A percentile compares a stretch with the other conserved stretches of the same genome.
These are phyloP conservation scores for Temnopleurus reevesii DNA, from an alignment of 53 echinoderm and acorn worm species.

Conservation along the genomic window DNA sequence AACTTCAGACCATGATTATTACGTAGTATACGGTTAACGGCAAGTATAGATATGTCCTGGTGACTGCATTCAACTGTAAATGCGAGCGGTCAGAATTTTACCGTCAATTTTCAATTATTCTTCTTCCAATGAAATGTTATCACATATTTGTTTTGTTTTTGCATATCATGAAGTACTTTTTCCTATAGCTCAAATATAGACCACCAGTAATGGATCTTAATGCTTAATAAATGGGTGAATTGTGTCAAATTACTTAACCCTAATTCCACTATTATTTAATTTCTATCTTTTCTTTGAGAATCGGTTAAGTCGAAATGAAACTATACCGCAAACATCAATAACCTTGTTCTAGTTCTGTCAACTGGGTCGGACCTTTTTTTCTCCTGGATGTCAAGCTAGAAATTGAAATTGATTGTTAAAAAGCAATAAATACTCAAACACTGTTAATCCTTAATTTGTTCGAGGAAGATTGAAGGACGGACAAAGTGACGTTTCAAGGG, in stretches of 20 bases:
- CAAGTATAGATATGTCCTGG: too few relatives aligned
- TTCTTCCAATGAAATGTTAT: too few relatives aligned
- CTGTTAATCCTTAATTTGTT: conserved; percentile 18
- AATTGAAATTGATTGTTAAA: conserved; percentile 25
- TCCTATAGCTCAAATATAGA: too few relatives aligned
- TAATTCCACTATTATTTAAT: background rate
- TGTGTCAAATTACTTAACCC: background rate
- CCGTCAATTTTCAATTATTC: too few relatives aligned
- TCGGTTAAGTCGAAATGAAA: background rate
- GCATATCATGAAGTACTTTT: too few relatives aligned
- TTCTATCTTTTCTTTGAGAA: background rate
- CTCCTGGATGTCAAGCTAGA: background rate
- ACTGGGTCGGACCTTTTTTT: background rate
- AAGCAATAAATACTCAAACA: conserved; percentile 13
- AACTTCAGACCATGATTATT: too few relatives aligned
- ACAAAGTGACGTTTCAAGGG: background rate
- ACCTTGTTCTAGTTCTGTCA: background rate
- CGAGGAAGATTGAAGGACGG: background rate
- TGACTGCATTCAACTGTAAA: too few relatives aligned
- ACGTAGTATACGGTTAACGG: too few relatives aligned
- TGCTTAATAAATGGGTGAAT: background rate
- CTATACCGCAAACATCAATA: background rate
- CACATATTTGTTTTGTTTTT: too few relatives aligned
- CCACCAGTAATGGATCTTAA: too few relatives aligned
- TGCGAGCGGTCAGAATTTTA: too few relatives aligned